These are phyloP conservation scores for Saccostrea echinata DNA, from an alignment of 1,140 invertebrate genomes.

Conservation along the genomic window DNA sequence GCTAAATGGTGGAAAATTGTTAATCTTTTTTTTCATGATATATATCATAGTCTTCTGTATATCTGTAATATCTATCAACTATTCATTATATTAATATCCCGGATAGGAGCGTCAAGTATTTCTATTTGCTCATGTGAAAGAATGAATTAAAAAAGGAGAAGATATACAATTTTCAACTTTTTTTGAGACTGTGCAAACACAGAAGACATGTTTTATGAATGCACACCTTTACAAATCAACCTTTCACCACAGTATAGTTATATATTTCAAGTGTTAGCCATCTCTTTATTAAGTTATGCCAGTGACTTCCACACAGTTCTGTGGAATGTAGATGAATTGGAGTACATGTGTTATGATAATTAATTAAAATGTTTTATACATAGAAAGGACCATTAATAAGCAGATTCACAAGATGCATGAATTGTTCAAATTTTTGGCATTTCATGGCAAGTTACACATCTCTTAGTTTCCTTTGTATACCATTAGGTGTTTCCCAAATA, in stretches of 20 bases:
- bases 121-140: too few relatives aligned
- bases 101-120: too few relatives aligned
- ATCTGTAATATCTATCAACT: too few relatives aligned
- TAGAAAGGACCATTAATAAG: slow-evolving; percentile 10
- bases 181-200: too few relatives aligned
- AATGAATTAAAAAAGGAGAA: too few relatives aligned
- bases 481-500: background rate
- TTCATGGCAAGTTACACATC: background rate
- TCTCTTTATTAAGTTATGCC: background rate
- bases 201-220: background rate
- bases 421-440: background rate
- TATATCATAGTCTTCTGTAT: too few relatives aligned
- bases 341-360: background rate
- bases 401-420: background rate
- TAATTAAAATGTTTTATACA: background rate
- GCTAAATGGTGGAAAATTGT: too few relatives aligned
- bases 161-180: too few relatives aligned
- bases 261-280: background rate
- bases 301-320: background rate
- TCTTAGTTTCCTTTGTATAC: background rate
- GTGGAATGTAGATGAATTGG: background rate
- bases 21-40: too few relatives aligned
- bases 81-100: too few relatives aligned
- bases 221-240: background rate
- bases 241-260: background rate